A percentile compares a stretch with the other conserved stretches of the same genome.
phyloP scores from a whole-genome alignment of 2,113 vertebrate species.

The Sisor rabdophorus region DNA sequence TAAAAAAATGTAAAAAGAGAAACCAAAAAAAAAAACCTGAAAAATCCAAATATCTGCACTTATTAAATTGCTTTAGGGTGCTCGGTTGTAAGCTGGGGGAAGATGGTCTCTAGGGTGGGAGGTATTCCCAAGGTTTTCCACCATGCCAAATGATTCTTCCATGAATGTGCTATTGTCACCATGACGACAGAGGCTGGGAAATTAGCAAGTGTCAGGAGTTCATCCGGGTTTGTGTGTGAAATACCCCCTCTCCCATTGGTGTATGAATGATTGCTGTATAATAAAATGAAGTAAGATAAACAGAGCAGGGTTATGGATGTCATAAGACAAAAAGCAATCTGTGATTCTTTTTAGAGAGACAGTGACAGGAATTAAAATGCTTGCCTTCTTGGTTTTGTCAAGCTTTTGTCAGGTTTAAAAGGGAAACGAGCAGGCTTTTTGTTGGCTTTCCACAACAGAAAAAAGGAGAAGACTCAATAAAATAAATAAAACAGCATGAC shows the following conservation, averaged over 20 bases:
- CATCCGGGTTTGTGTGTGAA: slow-evolving; percentile 57
- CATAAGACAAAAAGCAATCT: background rate
- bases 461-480: slow-evolving; percentile 25
- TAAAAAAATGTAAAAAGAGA: slow-evolving; percentile 25
- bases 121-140: slow-evolving; percentile 64
- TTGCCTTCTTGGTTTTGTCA: slow-evolving; percentile 26
- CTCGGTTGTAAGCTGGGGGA: background rate
- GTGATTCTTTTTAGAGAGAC: slow-evolving; percentile 3
- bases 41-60: slow-evolving; percentile 38
- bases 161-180: slow-evolving; percentile 62
- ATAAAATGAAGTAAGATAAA: slow-evolving; percentile 53
- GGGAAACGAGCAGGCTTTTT: background rate
- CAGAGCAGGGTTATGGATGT: slow-evolving; percentile 9
- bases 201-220: slow-evolving; percentile 57
- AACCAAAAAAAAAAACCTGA: background rate
- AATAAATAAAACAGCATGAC: slow-evolving; percentile 20
- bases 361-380: slow-evolving; percentile 34
- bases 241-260: no score
- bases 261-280: slow-evolving; percentile 45
- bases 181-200: slow-evolving; percentile 67
- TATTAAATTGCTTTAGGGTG: background rate
- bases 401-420: slow-evolving; percentile 27
- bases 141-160: slow-evolving; percentile 45
- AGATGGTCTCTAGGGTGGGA: slow-evolving; percentile 22
- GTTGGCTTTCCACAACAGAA: slow-evolving; percentile 18